Evolutionary conservation across 1,140 invertebrate genomes (phyloP).

Genomic region (Scaptomyza graminum): DNA sequence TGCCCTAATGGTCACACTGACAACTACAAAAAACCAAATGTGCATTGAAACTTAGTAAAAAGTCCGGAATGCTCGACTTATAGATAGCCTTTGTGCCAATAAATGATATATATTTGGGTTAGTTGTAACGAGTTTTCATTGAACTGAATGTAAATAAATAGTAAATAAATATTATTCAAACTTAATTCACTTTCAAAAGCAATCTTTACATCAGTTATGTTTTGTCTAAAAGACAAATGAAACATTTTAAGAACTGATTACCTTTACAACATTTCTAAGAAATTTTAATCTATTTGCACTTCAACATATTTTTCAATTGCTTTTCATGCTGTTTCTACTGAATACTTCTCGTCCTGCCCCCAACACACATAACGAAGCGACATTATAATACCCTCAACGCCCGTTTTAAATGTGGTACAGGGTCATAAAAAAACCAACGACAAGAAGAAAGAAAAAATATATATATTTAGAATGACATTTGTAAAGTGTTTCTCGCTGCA

Average conservation of each 20-base stretch:
- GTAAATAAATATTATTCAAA: too few species aligned
- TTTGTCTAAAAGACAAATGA: too few species aligned
- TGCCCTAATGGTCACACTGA: constrained; percentile 9
- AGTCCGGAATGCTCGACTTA: background rate
- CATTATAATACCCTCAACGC: constrained; percentile 1
- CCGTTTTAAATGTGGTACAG: background rate
- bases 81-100: constrained; percentile 1
- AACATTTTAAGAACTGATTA: too few species aligned
- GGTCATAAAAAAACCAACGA: background rate
- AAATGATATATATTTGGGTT: too few species aligned
- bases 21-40: background rate
- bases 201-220: too few species aligned
- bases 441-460: too few species aligned
- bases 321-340: background rate
- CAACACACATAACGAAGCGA: background rate
- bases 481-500: constrained; percentile 54
- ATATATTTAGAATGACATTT: constrained; percentile 5
- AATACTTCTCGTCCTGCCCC: background rate
- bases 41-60: background rate
- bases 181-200: too few species aligned
- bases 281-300: too few species aligned
- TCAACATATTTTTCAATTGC: too few species aligned
- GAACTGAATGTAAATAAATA: too few species aligned
- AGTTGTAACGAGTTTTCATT: too few species aligned
- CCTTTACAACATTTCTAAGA: too few species aligned